phyloP scores from a whole-genome alignment of 2,888 invertebrate species.

The Hylaea fasciaria region DNA sequence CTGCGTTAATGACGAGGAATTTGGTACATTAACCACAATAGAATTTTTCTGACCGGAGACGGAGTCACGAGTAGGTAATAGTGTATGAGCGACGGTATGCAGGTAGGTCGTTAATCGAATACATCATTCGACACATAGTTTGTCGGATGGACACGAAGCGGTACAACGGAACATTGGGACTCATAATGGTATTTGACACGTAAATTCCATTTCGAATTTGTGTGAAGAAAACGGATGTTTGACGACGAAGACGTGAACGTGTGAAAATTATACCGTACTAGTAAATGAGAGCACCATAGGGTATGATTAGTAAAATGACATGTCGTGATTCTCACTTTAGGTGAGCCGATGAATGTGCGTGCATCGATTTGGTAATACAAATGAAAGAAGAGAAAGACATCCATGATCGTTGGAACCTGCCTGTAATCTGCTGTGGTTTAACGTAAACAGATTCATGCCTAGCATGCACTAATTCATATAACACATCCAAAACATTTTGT shows the following conservation, averaged over 20 bases:
- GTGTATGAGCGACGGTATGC: slow-evolving; percentile 60
- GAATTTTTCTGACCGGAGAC: slow-evolving; percentile 80
- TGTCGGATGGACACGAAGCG: slow-evolving; percentile 64
- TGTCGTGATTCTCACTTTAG: background rate
- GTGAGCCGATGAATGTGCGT: background rate
- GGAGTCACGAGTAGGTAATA: slow-evolving; percentile 63
- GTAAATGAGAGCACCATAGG: slow-evolving; percentile 31
- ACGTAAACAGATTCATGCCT: too few species aligned
- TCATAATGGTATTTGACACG: slow-evolving; percentile 54
- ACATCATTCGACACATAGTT: slow-evolving; percentile 63
- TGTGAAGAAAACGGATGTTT: slow-evolving; percentile 41
- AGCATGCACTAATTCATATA: too few species aligned
- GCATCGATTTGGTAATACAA: too few species aligned
- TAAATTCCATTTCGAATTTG: slow-evolving; percentile 46
- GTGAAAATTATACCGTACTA: slow-evolving; percentile 39
- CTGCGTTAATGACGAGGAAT: slow-evolving; percentile 78
- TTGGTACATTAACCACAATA: slow-evolving; percentile 82
- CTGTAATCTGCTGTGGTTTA: too few species aligned
- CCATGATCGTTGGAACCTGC: too few species aligned
- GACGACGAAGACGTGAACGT: slow-evolving; percentile 28
- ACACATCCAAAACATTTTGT: too few species aligned
- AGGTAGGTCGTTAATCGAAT: slow-evolving; percentile 51
- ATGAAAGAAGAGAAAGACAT: too few species aligned
- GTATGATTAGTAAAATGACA: background rate
- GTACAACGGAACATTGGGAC: slow-evolving; percentile 57